Evolutionary conservation across 2,888 invertebrate genomes (phyloP).

Genomic region (Sabatieria punctata): DNA sequence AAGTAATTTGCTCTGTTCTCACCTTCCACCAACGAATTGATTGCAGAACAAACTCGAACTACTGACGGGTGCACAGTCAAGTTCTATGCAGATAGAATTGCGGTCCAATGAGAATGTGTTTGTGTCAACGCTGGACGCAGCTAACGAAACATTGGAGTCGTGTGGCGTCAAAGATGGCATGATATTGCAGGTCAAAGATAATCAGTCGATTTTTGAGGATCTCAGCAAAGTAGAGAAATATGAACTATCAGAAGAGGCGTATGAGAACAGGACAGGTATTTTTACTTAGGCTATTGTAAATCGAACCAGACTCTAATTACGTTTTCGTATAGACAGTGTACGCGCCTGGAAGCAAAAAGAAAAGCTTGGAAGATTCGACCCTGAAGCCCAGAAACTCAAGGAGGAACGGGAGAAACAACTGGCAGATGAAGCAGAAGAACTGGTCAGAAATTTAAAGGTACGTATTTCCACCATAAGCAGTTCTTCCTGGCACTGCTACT

Average conservation of each 20-base stretch:
- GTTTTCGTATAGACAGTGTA: slow-evolving; percentile 26
- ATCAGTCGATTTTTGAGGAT: slow-evolving; percentile 35
- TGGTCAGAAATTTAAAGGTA: too few species aligned
- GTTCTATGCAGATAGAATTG: slow-evolving; percentile 62
- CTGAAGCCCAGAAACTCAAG: slow-evolving; percentile 12
- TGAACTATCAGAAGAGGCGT: slow-evolving; percentile 64
- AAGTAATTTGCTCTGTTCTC: too few species aligned
- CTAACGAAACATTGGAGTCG: slow-evolving; percentile 59
- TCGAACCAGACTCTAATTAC: too few species aligned
- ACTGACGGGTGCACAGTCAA: slow-evolving; percentile 62
- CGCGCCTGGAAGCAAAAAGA: slow-evolving; percentile 36
- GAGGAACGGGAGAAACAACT: not conserved
- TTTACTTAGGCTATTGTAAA: not conserved
- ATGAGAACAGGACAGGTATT: slow-evolving; percentile 52
- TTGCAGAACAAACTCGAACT: slow-evolving; percentile 69
- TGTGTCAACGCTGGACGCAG: slow-evolving; percentile 52
- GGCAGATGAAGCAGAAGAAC: too few species aligned
- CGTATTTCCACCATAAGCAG: too few species aligned
- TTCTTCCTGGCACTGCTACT: too few species aligned
- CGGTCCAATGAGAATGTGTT: slow-evolving; percentile 59
- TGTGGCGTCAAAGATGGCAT: slow-evolving; percentile 73
- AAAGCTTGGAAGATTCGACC: slow-evolving; percentile 32
- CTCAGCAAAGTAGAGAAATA: slow-evolving; percentile 55
- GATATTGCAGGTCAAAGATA: slow-evolving; percentile 56
- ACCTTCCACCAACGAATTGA: too few species aligned